Base-by-base conservation (phyloP, 1,140 invertebrate genomes). In the Magallana ariakensis region DNA sequence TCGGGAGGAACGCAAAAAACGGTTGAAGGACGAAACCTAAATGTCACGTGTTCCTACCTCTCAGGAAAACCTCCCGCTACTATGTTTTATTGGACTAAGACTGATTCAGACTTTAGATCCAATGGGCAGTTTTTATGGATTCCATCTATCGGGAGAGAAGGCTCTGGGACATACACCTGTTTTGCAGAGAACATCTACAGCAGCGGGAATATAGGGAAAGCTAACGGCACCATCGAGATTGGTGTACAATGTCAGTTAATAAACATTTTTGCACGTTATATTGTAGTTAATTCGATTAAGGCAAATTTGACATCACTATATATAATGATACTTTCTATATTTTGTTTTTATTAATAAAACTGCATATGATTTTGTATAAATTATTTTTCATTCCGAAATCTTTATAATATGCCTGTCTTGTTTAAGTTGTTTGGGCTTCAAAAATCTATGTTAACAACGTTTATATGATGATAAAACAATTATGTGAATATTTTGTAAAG, bases 111-210 rank as follows among this genome's bases (percentile, higher is more conserved):
- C 19, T 19, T 22, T 22, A 70, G 62, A 22, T 22, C 10, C 19
- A 11, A 22, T 70, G 16, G 19, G 11, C 62, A 70, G 19, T 5
- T 19, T 19, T 22, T 70, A 6, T 22, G 16, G 16, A 22, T 70
- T 22, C 19, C 62, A 22, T 22, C 19, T 11, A 19, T 70, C 11
- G 2, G 9, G 19, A 70, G 62, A 11, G 26, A 19, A 11, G 19
- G 10, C 22, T 70, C 62, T n/a, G 62, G 62, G 6, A 70, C 62
- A 70, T 70, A 70, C 26, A 22, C 26, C 9, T 70, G 62, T 22
- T 70, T 70, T 70, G 62, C 62, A 19, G 22, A 70, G 62, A 70
- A 70, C 19, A 22, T 9, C 1, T 70, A 70, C 62, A 70, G 62
- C 19, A 70, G 19, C 19, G 62, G 62, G 19, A 70, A 19, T 1